Percentiles rank a stretch among this genome's conserved stretches.
These are phyloP conservation scores for Galagoides demidoff DNA, from an alignment of 2,797 vertebrate genomes.

Conservation along the genomic window DNA sequence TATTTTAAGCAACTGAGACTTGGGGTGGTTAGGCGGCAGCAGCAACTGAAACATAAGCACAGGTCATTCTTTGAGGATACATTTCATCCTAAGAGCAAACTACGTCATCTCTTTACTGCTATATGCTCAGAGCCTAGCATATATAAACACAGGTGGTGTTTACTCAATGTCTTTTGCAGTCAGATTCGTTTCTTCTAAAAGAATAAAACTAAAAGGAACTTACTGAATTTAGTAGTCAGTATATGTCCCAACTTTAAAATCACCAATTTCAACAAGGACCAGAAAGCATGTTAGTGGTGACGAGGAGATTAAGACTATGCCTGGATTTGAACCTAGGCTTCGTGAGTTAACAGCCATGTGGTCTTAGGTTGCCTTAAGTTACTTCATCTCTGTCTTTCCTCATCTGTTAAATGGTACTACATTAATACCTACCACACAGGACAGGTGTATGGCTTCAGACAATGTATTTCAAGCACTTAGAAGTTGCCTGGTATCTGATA, in stretches of 20 bases:
- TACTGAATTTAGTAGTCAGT: neutral
- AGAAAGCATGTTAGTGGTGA: neutral
- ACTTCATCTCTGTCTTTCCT: neutral
- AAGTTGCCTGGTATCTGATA: neutral
- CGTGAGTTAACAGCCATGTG: neutral
- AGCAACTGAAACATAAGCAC: neutral
- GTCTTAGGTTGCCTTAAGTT: neutral
- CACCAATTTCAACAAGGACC: neutral
- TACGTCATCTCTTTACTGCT: neutral
- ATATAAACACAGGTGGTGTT: neutral
- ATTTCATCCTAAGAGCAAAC: neutral
- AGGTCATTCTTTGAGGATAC: neutral
- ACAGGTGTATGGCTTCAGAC: neutral
- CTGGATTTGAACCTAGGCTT: slow-evolving; percentile 1
- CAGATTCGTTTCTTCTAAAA: slow-evolving; percentile 12
- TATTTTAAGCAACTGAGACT: neutral
- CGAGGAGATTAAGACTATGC: neutral
- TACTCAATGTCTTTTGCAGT: neutral
- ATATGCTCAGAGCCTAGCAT: neutral
- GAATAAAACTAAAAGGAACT: slow-evolving; percentile 20
- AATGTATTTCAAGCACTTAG: slow-evolving; percentile 5
- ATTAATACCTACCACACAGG: neutral
- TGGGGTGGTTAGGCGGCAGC: neutral
- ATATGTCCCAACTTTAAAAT: neutral
- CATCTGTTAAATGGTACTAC: neutral